These are phyloP conservation scores for Tricholauxania praeusta DNA, from an alignment of 2,888 invertebrate genomes.

Conservation along the genomic window DNA sequence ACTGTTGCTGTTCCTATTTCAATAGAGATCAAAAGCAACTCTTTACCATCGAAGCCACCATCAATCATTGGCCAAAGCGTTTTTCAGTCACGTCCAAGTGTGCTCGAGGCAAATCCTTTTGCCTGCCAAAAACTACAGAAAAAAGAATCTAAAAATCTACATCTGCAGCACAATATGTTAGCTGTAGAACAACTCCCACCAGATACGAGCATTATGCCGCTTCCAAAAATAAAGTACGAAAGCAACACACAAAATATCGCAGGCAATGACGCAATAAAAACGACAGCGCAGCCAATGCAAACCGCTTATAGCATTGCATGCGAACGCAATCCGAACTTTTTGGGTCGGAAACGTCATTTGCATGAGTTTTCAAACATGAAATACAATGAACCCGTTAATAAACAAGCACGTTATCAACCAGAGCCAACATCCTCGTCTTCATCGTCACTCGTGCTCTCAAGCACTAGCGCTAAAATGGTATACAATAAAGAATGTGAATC, in stretches of 20 bases:
- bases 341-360: conserved; percentile 59
- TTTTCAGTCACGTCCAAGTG: conserved; percentile 59
- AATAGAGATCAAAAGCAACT: conserved; percentile 9
- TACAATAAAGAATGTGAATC: neutral
- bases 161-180: conserved; percentile 28
- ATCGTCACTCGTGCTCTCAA: conserved; percentile 19
- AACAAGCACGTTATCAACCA: conserved; percentile 49
- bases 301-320: conserved; percentile 38
- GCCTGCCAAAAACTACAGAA: conserved; percentile 48
- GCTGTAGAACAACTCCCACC: conserved; percentile 51
- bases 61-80: neutral
- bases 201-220: conserved; percentile 52
- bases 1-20: neutral
- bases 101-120: conserved; percentile 60
- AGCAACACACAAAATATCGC: neutral
- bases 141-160: neutral
- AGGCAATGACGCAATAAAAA: neutral
- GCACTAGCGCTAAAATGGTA: neutral
- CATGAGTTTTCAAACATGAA: conserved; percentile 55
- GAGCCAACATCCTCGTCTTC: conserved; percentile 16
- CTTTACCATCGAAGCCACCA: no score
- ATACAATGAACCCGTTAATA: conserved; percentile 43
- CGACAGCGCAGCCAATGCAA: conserved; percentile 21
- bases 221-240: conserved; percentile 40
- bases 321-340: conserved; percentile 56